Base-by-base conservation (phyloP, 1,140 invertebrate species). In the Diachasma alloeum region DNA sequence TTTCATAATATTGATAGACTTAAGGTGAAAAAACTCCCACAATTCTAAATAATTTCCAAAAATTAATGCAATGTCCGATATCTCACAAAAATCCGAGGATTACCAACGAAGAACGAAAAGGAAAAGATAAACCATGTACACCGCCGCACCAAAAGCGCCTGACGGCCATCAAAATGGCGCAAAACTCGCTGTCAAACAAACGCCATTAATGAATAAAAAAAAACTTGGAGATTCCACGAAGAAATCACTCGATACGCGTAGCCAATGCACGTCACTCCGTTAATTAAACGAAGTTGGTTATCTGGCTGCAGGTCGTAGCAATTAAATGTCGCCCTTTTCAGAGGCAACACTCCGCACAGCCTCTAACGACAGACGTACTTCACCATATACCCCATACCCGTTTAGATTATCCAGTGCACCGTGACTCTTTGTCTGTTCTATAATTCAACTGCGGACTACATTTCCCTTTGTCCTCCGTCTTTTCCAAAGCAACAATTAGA, bases 281-380 rank as follows among this genome's bases (percentile, higher is more conserved):
- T 85, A 81, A 85, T 85, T 83, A 83, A 83, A 85, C 78, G 78
- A 85, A 83, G 81, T 85, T 85, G 83, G 78, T 78, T 83, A 81
- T 82, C 81, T 83, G 72, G 59, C 67, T 72, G 44, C 79, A 74
- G 79, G 78, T 72, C 63, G 77, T 48, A 80, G 80, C 81, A 81
- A 82, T 83, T 82, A 83, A 85, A 85, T 78, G 78, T 79, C 39
- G 74, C 77, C 80, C 81, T 85, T 83, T 17, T 85, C 79, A 81
- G 80, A 80, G 67, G 76, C 77, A 82, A 84, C 78, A 83, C 79
- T 81, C 80, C 79, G 74, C 56, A 80, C 80, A 76, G 72, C 66
- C 76, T 79, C 80, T 79, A 80, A 82, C 77, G 79, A 79, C 80
- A 79, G 80, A 80, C 69, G 76, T 74, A 80, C 80, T 74, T 79